Percentiles rank a stretch among this genome's conserved stretches.
These are phyloP conservation scores for Meghimatium bilineatum DNA, from an alignment of 2,888 invertebrate genomes.

Conservation along the genomic window DNA sequence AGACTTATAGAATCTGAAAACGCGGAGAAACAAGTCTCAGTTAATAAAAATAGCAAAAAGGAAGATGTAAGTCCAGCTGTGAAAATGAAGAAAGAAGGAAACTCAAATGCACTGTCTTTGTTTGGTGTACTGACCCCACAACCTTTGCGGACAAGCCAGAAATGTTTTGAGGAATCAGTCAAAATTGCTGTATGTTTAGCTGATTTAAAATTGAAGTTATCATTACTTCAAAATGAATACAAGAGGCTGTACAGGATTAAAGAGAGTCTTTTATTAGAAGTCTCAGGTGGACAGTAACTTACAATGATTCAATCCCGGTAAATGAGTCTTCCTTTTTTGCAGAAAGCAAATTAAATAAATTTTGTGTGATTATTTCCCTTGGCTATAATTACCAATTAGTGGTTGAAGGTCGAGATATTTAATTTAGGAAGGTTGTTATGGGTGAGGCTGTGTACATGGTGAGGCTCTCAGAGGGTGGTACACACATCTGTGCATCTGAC, in stretches of 20 bases:
- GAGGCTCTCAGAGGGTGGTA: too few species aligned
- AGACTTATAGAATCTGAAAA: not conserved
- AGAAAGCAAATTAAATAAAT: too few species aligned
- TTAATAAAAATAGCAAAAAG: not conserved
- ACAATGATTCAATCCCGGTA: too few species aligned
- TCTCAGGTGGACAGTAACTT: not conserved
- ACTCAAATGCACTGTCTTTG: constrained; percentile 18
- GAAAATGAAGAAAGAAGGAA: not conserved
- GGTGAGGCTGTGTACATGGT: too few species aligned
- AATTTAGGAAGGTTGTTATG: too few species aligned
- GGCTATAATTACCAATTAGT: too few species aligned
- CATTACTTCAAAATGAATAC: not conserved
- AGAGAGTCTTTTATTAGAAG: not conserved
- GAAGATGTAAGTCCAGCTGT: not conserved
- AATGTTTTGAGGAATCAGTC: constrained; percentile 34
- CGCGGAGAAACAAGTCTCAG: not conserved
- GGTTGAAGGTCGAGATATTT: too few species aligned
- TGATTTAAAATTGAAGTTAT: constrained; percentile 19
- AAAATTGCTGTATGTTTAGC: constrained; percentile 32
- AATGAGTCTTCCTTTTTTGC: too few species aligned
- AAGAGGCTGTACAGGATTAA: not conserved
- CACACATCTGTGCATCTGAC: too few species aligned
- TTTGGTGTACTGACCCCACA: constrained; percentile 38
- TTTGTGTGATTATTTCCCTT: too few species aligned
- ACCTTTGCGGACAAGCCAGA: constrained; percentile 15